phyloP scores from a whole-genome alignment of 2,888 invertebrate genomes.

The Limnephilus marmoratus region DNA sequence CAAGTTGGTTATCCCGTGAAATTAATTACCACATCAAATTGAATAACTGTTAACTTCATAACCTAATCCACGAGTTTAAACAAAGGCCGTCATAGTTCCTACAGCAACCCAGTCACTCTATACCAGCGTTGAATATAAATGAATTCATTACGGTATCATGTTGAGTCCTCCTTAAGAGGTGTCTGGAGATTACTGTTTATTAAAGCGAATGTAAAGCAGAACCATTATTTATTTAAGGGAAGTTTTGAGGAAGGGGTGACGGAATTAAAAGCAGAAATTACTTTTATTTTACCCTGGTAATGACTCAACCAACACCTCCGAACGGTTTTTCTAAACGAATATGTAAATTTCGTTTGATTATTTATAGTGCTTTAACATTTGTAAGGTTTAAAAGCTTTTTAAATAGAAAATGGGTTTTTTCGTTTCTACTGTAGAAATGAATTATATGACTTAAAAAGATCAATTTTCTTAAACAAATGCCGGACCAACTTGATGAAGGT shows the following conservation, averaged over 20 bases:
- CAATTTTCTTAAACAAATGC: too few species aligned
- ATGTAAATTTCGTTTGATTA: not conserved
- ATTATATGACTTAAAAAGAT: too few species aligned
- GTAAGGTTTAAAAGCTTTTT: not conserved
- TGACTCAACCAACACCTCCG: not conserved
- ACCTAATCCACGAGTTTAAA: not conserved
- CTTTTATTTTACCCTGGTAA: not conserved
- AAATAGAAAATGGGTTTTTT: not conserved
- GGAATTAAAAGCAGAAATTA: slow-evolving; percentile 10
- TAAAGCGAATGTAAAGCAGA: slow-evolving; percentile 19
- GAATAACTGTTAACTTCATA: not conserved
- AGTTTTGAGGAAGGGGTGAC: slow-evolving; percentile 22
- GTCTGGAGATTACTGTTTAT: slow-evolving; percentile 28
- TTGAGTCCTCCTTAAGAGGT: slow-evolving; percentile 30
- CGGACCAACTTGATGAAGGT: too few species aligned
- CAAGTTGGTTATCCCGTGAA: not conserved
- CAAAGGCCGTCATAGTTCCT: not conserved
- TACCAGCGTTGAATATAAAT: slow-evolving; percentile 37
- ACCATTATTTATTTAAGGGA: slow-evolving; percentile 14
- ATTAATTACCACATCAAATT: not conserved
- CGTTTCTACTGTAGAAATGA: too few species aligned
- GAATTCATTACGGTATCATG: slow-evolving; percentile 37
- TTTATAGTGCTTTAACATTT: not conserved
- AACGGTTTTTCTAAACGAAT: not conserved
- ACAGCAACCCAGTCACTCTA: not conserved